Percentiles rank a stretch among this genome's conserved stretches.
Conservation (phyloP, 2,797 vertebrate genomes). For the Pseudomugil tenellus region DNA sequence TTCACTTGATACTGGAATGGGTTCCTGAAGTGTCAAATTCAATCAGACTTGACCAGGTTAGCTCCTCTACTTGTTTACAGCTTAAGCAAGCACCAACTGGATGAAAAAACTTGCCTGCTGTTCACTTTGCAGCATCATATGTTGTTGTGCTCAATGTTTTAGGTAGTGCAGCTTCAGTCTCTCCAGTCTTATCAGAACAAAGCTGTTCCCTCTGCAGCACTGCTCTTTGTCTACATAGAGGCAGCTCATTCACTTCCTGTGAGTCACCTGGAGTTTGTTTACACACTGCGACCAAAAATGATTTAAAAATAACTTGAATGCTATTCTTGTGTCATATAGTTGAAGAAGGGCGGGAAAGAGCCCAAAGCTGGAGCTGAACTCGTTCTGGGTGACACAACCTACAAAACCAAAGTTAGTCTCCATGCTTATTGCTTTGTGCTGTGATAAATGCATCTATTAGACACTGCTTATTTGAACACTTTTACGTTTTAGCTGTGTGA, state of each 20-base stretch:
- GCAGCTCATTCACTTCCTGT: conserved; percentile 86
- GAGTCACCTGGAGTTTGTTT: conserved; percentile 56
- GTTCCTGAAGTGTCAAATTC: conserved; percentile 76
- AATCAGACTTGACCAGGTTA: conserved; percentile 85
- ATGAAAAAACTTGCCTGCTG: conserved; percentile 13
- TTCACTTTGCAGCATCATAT: background rate
- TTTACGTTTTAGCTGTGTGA: conserved; percentile 77
- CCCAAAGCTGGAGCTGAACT: conserved; percentile 86
- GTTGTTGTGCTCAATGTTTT: conserved; percentile 24
- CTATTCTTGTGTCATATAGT: conserved; percentile 62
- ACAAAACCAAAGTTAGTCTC: conserved; percentile 86
- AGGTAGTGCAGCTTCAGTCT: conserved; percentile 88
- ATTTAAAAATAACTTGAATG: background rate
- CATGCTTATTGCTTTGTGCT: background rate
- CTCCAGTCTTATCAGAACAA: conserved; percentile 86
- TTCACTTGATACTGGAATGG: conserved; percentile 90
- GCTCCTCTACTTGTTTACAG: background rate
- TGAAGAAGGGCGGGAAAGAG: conserved; percentile 89
- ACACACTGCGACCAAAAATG: background rate
- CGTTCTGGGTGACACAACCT: conserved; percentile 76
- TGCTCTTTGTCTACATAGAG: conserved; percentile 88
- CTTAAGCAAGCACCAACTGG: background rate
- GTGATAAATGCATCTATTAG: background rate
- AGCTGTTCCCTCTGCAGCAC: conserved; percentile 83
- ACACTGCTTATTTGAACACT: background rate